phyloP scores from a whole-genome alignment of 1,140 invertebrate species.

The Chymomyza costata region DNA sequence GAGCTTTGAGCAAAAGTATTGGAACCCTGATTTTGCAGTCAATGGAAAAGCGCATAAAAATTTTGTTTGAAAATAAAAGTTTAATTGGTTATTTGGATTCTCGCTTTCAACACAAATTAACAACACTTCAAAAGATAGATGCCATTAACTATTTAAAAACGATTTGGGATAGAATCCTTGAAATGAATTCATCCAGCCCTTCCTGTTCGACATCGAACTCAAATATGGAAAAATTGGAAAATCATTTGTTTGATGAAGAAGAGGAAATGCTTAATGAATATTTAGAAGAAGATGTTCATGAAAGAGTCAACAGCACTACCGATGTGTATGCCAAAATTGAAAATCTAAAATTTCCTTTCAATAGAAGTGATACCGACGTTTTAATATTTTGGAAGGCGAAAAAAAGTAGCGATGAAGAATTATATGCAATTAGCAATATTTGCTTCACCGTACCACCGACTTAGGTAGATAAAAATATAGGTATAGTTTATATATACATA shows the following conservation, averaged over 20 bases:
- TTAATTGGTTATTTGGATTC: constrained; percentile 18
- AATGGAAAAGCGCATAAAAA: too few relatives aligned
- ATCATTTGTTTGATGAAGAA: constrained; percentile 7
- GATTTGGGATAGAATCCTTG: constrained; percentile 11
- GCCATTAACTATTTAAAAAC: constrained; percentile 9
- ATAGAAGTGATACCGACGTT: constrained; percentile 10
- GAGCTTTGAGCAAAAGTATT: too few relatives aligned
- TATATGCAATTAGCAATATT: constrained; percentile 28
- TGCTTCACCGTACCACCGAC: constrained; percentile 23
- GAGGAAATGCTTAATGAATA: constrained; percentile 13
- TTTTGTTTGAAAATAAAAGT: constrained; percentile 2
- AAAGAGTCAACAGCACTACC: background rate
- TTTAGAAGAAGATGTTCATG: constrained; percentile 6
- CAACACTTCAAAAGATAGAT: constrained; percentile 4
- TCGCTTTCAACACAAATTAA: constrained; percentile 12
- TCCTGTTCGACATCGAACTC: background rate
- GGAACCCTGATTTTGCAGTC: background rate
- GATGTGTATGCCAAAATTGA: constrained; percentile 16
- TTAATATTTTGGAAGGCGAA: constrained; percentile 19
- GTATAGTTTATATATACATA: background rate
- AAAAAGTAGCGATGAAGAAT: constrained; percentile 16
- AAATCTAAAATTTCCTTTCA: constrained; percentile 6
- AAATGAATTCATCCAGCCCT: background rate
- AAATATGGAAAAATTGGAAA: too few relatives aligned
- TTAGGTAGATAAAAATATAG: constrained; percentile 10